Evolutionary conservation across 2,797 vertebrate species (phyloP).

Genomic region (Acipenser oxyrinchus): DNA sequence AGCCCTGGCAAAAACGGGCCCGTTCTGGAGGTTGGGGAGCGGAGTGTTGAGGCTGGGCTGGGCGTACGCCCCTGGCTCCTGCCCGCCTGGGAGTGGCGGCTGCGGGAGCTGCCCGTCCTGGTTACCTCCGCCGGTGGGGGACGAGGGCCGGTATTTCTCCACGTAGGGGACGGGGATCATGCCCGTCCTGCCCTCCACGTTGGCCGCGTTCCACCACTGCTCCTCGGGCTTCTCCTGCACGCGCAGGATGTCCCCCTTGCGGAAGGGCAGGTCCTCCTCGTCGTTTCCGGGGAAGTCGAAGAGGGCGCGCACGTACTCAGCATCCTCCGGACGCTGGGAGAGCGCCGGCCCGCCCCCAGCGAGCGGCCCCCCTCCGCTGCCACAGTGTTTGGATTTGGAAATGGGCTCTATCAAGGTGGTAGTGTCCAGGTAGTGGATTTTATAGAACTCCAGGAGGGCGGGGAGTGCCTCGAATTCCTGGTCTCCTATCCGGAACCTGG

Average conservation of each 20-base stretch:
- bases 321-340: slow-evolving; percentile 76
- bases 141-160: slow-evolving; percentile 87
- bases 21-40: slow-evolving; percentile 96
- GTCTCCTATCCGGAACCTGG: slow-evolving; percentile 90
- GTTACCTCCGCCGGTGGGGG: slow-evolving; percentile 78
- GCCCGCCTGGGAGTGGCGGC: slow-evolving; percentile 74
- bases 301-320: slow-evolving; percentile 85
- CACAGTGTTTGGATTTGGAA: slow-evolving; percentile 78
- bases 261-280: slow-evolving; percentile 95
- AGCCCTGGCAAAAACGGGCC: slow-evolving; percentile 93
- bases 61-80: slow-evolving; percentile 92
- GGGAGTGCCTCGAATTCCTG: slow-evolving; percentile 95
- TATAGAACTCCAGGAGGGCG: slow-evolving; percentile 95
- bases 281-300: slow-evolving; percentile 98
- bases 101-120: slow-evolving; percentile 71
- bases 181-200: slow-evolving; percentile 82
- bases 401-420: slow-evolving; percentile 96
- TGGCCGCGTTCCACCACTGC: slow-evolving; percentile 98
- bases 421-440: slow-evolving; percentile 99
- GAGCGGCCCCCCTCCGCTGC: slow-evolving; percentile 28
- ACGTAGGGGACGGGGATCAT: slow-evolving; percentile 98
- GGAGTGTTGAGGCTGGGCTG: slow-evolving; percentile 88
- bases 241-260: slow-evolving; percentile 87
- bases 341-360: slow-evolving; percentile 40
- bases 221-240: slow-evolving; percentile 97